Percentiles rank a stretch among this genome's conserved stretches.
phyloP scores from a whole-genome alignment of 2,113 vertebrate genomes.

The Otolemur garnettii region DNA sequence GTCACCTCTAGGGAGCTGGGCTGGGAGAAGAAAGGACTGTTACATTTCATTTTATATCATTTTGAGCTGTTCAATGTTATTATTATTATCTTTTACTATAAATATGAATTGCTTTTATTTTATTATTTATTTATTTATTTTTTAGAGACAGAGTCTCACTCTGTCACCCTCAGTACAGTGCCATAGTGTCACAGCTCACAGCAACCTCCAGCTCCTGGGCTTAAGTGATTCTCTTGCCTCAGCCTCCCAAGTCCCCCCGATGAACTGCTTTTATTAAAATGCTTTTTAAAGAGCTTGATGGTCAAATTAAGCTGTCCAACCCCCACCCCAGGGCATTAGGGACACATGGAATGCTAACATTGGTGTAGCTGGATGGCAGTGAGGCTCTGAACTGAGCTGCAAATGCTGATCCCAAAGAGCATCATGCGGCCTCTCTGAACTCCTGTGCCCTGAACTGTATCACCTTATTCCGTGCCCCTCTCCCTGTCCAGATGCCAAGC shows the following conservation, averaged over 20 bases:
- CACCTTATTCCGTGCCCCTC: not conserved
- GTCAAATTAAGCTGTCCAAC: not conserved
- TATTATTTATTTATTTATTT: too few species aligned
- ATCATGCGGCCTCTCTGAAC: not conserved
- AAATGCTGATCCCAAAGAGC: too few species aligned
- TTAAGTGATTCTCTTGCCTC: too few species aligned
- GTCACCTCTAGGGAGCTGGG: not conserved
- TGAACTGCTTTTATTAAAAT: slow-evolving; percentile 22
- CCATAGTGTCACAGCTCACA: too few species aligned
- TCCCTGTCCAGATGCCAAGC: not conserved
- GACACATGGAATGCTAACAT: not conserved
- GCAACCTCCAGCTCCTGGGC: too few species aligned
- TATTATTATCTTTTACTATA: not conserved
- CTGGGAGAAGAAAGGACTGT: not conserved
- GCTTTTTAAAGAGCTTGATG: not conserved
- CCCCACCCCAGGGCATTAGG: not conserved
- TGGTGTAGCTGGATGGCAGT: not conserved
- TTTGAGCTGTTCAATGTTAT: not conserved
- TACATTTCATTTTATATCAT: not conserved
- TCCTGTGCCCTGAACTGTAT: accelerated
- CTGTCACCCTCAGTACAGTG: too few species aligned
- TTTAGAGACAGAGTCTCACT: too few species aligned
- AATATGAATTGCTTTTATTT: not conserved
- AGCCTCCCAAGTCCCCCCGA: too few species aligned
- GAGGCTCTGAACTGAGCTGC: not conserved